Evolutionary conservation across 2,888 invertebrate genomes (phyloP), one percentile per base, ranked within the genome.

Genomic region (Melanotus villosus): DNA sequence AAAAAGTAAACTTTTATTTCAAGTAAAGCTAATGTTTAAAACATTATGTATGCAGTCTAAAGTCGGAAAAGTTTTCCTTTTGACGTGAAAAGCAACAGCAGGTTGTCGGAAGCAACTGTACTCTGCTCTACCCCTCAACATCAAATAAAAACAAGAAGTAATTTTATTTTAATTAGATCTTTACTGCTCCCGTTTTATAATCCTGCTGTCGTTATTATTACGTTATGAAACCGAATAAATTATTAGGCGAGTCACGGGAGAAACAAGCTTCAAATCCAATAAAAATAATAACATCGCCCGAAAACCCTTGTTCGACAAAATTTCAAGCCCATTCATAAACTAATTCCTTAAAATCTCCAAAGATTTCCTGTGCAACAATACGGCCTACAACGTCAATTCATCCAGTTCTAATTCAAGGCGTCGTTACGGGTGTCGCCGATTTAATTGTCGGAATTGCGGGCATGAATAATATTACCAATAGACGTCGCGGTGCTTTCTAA

Each of bases 401-500:
- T 52, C 26, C 14, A 10, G 4, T 9, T 26, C 12, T 58, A 58
- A 58, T 23, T 41, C 57, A 21, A 57, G 21, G 16, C 36, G 57
- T 23, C 41, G 58, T 30, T 43, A 56, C 34, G 18, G 23, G 26
- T 58, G 58, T 41, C 41, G 36, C 38, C 58, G 59, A 60, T 60
- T 60, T 60, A 60, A 60, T 60, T 60, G 32, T 60, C 45, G 45
- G 47, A 60, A 60, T 60, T 47, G 59, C 21, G 45, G 45, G 45
- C 32, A 60, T 45, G 59, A 68, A 56, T 63, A 56, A 23, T 62
- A 62, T 56, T 63, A 72, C 68, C 71, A 71, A 75, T 74, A 64
- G 70, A 73, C 70, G 68, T 65, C 66, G 60, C 71, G 60, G 65
- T 70, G 66, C 67, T 72, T 73, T 70, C 68, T 70, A 73, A 70